Evolutionary conservation across 2,797 vertebrate species (phyloP).

Genomic region (Philypnodon macrostomus): DNA sequence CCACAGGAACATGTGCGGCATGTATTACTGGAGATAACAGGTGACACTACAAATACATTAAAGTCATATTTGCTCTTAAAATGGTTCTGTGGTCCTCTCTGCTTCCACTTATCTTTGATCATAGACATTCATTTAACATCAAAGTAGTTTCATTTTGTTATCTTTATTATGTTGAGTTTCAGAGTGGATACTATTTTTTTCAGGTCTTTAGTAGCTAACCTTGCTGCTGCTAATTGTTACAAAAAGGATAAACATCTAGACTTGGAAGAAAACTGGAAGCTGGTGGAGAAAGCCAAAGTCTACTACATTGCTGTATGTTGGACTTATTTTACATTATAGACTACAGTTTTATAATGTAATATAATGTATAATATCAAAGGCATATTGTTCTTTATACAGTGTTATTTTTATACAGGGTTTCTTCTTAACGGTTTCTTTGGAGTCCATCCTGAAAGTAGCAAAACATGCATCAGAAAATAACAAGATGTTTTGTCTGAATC

Average conservation of each 20-base stretch:
- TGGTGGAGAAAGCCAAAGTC: conserved; percentile 94
- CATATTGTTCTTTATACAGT: conserved; percentile 19
- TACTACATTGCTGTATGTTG: conserved; percentile 97
- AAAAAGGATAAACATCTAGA: conserved; percentile 97
- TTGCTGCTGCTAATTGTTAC: conserved; percentile 97
- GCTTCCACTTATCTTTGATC: too few relatives aligned
- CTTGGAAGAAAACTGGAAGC: conserved; percentile 92
- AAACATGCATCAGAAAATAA: conserved; percentile 88
- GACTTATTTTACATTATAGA: neutral
- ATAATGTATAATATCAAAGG: conserved; percentile 26
- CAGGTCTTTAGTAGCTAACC: conserved; percentile 95
- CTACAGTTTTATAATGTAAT: neutral
- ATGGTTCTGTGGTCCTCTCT: too few relatives aligned
- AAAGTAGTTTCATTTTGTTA: neutral
- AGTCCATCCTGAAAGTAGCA: conserved; percentile 94
- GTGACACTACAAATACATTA: conserved; percentile 54
- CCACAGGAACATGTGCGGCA: conserved; percentile 93
- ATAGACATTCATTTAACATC: too few relatives aligned
- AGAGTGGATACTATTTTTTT: conserved; percentile 2
- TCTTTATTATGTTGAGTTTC: neutral
- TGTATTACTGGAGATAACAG: conserved; percentile 95
- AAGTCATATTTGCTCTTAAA: too few relatives aligned
- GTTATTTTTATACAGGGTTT: conserved; percentile 82
- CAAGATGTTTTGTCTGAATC: conserved; percentile 92
- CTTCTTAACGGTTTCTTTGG: conserved; percentile 94